Percentiles rank a stretch among this genome's conserved stretches.
These are phyloP conservation scores for Dasypus novemcinctus DNA, from an alignment of 2,113 vertebrate species.

Conservation along the genomic window DNA sequence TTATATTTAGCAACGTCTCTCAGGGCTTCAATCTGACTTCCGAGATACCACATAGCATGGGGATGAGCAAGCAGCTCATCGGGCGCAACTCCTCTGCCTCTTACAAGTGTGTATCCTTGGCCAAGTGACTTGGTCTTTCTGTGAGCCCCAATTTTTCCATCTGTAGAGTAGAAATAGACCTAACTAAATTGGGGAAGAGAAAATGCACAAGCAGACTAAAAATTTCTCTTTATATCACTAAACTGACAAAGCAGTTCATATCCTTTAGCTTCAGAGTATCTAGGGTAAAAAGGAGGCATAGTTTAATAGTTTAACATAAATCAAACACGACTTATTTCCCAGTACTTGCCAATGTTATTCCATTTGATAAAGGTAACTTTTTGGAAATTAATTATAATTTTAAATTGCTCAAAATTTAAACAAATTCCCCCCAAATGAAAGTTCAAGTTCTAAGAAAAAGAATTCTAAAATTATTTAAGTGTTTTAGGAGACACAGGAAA, in stretches of 20 bases:
- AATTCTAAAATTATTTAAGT: neutral
- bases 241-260: neutral
- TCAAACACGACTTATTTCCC: neutral
- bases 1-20: neutral
- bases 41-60: fast-evolving
- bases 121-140: neutral
- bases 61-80: neutral
- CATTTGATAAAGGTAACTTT: neutral
- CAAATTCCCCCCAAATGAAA: constrained; percentile 24
- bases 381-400: neutral
- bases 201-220: neutral
- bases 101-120: neutral
- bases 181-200: neutral
- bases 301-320: neutral
- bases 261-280: neutral
- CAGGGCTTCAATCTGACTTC: neutral
- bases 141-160: neutral
- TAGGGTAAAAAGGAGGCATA: neutral
- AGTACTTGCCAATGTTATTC: neutral
- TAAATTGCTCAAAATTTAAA: constrained; percentile 3
- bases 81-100: neutral
- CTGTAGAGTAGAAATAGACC: neutral
- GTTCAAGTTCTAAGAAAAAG: neutral
- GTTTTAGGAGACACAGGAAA: constrained; percentile 25
- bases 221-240: neutral